Conservation (phyloP, 2,113 vertebrate species). For the Procapra przewalskii region DNA sequence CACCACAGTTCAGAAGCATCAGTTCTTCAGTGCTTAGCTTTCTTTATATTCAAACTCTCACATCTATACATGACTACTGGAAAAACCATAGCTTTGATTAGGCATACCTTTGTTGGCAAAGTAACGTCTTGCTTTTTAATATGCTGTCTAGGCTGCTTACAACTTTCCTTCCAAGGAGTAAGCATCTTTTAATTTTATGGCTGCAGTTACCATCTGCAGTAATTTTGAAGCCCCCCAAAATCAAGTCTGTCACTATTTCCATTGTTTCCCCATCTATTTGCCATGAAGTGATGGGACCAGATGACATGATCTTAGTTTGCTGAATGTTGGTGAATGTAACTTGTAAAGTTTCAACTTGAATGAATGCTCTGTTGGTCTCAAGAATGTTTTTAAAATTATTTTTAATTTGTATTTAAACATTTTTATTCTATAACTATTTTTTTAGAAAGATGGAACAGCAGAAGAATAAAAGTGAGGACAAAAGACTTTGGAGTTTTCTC, state of each 20-base stretch:
- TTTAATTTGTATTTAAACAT: neutral
- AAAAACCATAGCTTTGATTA: neutral
- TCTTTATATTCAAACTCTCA: neutral
- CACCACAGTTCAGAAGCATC: neutral
- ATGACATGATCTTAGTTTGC: neutral
- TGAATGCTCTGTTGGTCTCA: neutral
- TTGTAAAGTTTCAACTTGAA: neutral
- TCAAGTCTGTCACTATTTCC: neutral
- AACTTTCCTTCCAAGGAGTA: neutral
- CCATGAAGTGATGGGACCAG: neutral
- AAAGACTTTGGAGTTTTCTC: slow-evolving; percentile 56
- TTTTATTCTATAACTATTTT: slow-evolving; percentile 52
- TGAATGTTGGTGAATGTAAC: neutral
- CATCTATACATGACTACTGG: neutral
- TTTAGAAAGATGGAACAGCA: slow-evolving; percentile 39
- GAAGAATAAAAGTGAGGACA: slow-evolving; percentile 61
- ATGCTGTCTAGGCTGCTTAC: neutral
- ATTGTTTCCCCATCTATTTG: neutral
- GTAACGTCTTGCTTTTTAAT: neutral
- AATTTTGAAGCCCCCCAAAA: neutral
- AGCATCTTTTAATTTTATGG: neutral
- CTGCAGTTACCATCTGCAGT: neutral
- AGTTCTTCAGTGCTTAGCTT: neutral
- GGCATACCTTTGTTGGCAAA: neutral
- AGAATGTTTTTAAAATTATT: neutral